Evolutionary conservation across 2,888 invertebrate species (phyloP).

Genomic region (Hedychridium roseum): DNA sequence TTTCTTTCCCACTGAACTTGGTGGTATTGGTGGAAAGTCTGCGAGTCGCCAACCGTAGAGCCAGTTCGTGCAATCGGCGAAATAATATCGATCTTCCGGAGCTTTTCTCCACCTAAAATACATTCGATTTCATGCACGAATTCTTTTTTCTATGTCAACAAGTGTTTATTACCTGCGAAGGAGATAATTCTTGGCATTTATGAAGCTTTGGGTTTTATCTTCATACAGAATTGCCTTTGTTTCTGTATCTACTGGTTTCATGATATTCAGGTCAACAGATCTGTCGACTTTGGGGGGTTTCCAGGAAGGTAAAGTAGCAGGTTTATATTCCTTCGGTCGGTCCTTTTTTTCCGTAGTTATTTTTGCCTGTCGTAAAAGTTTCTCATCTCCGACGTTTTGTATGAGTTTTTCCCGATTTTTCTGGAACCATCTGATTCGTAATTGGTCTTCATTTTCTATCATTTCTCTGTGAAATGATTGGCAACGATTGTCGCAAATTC

Average conservation of each 20-base stretch:
- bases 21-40: conserved; percentile 37
- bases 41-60: conserved; percentile 52
- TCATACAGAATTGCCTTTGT: conserved; percentile 43
- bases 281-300: conserved; percentile 32
- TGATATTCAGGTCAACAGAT: conserved; percentile 36
- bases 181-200: conserved; percentile 47
- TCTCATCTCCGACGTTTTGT: conserved; percentile 39
- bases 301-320: conserved; percentile 30
- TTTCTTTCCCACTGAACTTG: conserved; percentile 33
- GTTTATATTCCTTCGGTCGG: background rate
- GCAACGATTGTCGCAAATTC: conserved; percentile 47
- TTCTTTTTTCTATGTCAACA: background rate
- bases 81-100: conserved; percentile 53
- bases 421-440: conserved; percentile 52
- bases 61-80: conserved; percentile 54
- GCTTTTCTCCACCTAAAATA: conserved; percentile 41
- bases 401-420: conserved; percentile 49
- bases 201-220: conserved; percentile 41
- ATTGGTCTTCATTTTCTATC: conserved; percentile 40
- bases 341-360: conserved; percentile 1
- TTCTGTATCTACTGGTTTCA: conserved; percentile 48
- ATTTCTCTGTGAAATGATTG: conserved; percentile 48
- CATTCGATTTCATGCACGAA: background rate
- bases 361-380: conserved; percentile 24
- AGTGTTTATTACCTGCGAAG: conserved; percentile 42